A percentile compares a stretch with the other conserved stretches of the same genome.
Conservation (phyloP, 2,113 vertebrate genomes). For the Scomber japonicus region DNA sequence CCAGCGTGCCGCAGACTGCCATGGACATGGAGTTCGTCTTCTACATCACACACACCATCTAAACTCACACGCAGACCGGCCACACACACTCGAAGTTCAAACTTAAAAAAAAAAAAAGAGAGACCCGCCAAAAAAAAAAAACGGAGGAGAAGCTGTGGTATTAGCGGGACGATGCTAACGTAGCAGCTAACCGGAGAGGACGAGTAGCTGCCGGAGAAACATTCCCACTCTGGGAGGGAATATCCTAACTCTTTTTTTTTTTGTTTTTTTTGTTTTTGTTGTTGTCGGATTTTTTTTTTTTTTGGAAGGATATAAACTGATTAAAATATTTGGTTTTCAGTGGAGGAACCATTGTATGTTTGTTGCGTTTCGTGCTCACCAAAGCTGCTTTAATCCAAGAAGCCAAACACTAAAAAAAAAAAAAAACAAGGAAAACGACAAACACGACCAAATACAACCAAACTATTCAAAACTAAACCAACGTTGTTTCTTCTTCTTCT, state of each 20-base stretch:
- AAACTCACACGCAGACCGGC: constrained; percentile 32
- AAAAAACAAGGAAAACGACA: constrained; percentile 29
- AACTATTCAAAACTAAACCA: neutral
- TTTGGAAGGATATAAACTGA: constrained; percentile 5
- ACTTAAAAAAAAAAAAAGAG: neutral
- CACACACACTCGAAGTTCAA: neutral
- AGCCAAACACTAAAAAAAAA: constrained; percentile 65
- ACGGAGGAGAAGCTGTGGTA: constrained; percentile 2
- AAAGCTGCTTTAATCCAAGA: constrained; percentile 75
- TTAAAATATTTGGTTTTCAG: neutral
- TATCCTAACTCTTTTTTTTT: too few relatives aligned
- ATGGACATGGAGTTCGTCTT: constrained; percentile 94
- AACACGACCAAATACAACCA: constrained; percentile 54
- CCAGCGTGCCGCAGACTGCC: constrained; percentile 85
- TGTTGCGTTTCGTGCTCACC: constrained; percentile 53
- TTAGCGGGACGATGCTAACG: neutral
- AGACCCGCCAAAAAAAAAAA: too few relatives aligned
- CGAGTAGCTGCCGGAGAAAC: neutral
- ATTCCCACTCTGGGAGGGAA: constrained; percentile 5
- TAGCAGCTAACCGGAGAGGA: neutral
- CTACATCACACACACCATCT: constrained; percentile 90
- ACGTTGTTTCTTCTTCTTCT: neutral
- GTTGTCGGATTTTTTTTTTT: too few relatives aligned
- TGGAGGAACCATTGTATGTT: neutral
- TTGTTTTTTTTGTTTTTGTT: too few relatives aligned